Evolutionary conservation across 1,140 invertebrate genomes (phyloP), one percentile per base, ranked within the genome.

Genomic region (Grapholita molesta): DNA sequence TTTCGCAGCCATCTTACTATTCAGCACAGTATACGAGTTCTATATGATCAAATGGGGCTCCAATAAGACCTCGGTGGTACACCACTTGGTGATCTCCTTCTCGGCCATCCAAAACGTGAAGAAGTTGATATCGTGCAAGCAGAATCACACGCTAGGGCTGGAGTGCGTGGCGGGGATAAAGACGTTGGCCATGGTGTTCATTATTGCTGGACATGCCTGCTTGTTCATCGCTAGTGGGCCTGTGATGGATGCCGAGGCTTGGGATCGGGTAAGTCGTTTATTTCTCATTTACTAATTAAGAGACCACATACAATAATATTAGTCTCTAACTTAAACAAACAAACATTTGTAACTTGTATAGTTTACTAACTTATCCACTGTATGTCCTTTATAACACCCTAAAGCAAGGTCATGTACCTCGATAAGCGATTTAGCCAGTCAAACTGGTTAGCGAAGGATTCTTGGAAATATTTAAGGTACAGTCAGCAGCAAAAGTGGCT

Each of bases 91-190:
- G n/a, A 42, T 93, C 23, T 93, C 92, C 15, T 94, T 95, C 88
- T 94, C 94, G 2, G 48, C 94, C 9, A 92, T 94, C 38, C 92
- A 92, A 75, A 95, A 94, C 79, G 79, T 92, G 38, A 93, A 92
- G 79, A 94, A 94, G 80, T 92, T 94, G 71, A 84, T 94, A 66
- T 94, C 93, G 18, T 90, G 93, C 9, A 94, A 94, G 76, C 94
- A 94, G 81, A 92, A 93, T 32, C 93, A 93, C 69, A 91, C 92
- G 23, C 78, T 94, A 9, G 94, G 94, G 53, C 80, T 95, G 28
- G 94, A 94, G 71, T 94, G 94, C 68, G 91, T 95, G 55, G 93
- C 94, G 64, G 95, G 95, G 6, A 94, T 95, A 21, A 95, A 94
- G 82, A 92, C 94, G 23, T 74, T 95, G 8, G 91, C 94, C 0